A percentile compares a stretch with the other conserved stretches of the same genome.
phyloP scores from a whole-genome alignment of 2,113 vertebrate genomes.

The Nycticryphes semicollaris region DNA sequence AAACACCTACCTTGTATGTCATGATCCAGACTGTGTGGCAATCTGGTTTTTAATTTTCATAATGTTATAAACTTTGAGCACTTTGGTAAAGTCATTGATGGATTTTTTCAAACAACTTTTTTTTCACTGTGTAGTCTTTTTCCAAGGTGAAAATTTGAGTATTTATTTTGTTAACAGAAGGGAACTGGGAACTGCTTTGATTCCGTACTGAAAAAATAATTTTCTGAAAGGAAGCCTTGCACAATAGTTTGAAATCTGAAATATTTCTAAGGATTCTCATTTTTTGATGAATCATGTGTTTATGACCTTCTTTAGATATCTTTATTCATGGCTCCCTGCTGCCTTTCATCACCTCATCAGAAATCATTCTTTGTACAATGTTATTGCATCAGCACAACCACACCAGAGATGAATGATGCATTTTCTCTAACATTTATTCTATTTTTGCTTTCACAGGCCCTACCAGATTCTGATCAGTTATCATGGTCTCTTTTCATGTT shows the following conservation, averaged over 20 bases:
- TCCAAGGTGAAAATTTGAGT: neutral
- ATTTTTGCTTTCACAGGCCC: neutral
- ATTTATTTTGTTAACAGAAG: neutral
- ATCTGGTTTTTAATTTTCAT: neutral
- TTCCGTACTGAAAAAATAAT: neutral
- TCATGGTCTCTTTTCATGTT: neutral
- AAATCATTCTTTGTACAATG: neutral
- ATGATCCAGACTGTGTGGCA: neutral
- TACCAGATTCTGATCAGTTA: neutral
- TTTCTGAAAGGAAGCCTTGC: neutral
- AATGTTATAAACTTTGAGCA: neutral
- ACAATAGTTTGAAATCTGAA: neutral
- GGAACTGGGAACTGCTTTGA: neutral
- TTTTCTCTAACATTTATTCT: neutral
- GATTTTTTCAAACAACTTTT: neutral
- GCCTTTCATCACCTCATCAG: slow-evolving; percentile 32
- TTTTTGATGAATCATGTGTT: slow-evolving; percentile 24
- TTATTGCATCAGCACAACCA: neutral
- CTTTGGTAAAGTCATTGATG: neutral
- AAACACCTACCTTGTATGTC: neutral
- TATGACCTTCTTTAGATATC: neutral
- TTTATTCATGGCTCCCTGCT: neutral
- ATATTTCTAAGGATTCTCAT: neutral
- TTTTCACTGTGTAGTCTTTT: neutral
- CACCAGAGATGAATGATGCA: neutral